Evolutionary conservation across 1,140 invertebrate genomes (phyloP), one percentile per base, ranked within the genome.

Genomic region (Microplitis mediator): DNA sequence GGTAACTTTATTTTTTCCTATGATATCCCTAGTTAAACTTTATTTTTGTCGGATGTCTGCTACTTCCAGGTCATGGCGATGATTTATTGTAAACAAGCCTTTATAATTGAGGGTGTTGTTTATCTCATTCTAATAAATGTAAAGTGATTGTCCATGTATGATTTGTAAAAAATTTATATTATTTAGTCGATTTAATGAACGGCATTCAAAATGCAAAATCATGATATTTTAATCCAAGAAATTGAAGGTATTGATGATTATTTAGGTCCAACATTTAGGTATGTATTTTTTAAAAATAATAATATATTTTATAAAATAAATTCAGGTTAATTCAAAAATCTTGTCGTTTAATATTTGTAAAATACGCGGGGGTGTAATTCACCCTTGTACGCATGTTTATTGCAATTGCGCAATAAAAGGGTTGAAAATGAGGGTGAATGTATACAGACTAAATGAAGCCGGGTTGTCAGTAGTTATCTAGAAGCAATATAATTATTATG

Each of bases 241-340:
- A 96, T 97, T 74, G 95, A 97, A 87, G 92, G 94, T 4, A 94
- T 96, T 63, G 95, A 97, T 80, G 95, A 96, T 85, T 96, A 96
- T 80, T 94, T 95, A 90, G 95, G 94, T 2, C 94, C 95, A 13
- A 96, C 95, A 4, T 96, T 96, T 82, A 91, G 94, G 86, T 95
- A 87, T 71, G 76, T 72, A 65, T 35, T 16, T 45, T 64, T 3
- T 36, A 58, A 31, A 31, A 31, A 67, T 8, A 54, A 50, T 64
- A 8, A n/a, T 52, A 13, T 52, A 13, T 66, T 65, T 8, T 13
- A 35, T 14, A 23, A 3, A 31, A 64, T 16, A 9, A 56, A 71
- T 34, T 16, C 13, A 76, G 74, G 76, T 77, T 76, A 75, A 39
- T 34, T 16, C 13, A n/a, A 56, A 64, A 52, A 11, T 56, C n/a